Conservation (phyloP, 2,888 invertebrate genomes). For the Macaria liturata region DNA sequence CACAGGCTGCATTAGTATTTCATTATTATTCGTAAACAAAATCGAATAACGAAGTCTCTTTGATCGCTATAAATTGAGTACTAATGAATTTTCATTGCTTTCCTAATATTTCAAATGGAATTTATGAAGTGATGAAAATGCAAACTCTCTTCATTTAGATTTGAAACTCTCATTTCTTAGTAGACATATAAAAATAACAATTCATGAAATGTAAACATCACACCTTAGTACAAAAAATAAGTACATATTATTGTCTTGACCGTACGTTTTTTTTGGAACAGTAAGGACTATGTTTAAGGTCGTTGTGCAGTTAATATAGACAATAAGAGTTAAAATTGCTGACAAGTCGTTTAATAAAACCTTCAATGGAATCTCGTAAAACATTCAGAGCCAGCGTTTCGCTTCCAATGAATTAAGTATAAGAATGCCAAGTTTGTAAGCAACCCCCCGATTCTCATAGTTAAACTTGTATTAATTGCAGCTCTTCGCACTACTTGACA, state of each 20-base stretch:
- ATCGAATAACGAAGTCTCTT: conserved; percentile 21
- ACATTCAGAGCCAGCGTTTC: conserved; percentile 39
- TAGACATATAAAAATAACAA: too few relatives aligned
- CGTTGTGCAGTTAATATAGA: too few relatives aligned
- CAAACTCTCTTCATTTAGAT: conserved; percentile 4
- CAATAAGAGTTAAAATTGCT: too few relatives aligned
- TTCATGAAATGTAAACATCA: too few relatives aligned
- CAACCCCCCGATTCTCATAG: conserved; percentile 43
- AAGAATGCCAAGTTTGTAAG: conserved; percentile 36
- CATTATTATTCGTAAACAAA: conserved; percentile 18
- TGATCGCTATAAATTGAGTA: conserved; percentile 11
- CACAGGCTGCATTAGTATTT: conserved; percentile 7
- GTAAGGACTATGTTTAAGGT: too few relatives aligned
- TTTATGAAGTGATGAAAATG: conserved; percentile 17
- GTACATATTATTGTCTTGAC: too few relatives aligned
- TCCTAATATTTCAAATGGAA: conserved; percentile 8
- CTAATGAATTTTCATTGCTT: conserved; percentile 8
- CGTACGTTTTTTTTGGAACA: too few relatives aligned
- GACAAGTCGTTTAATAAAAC: neutral
- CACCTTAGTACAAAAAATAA: too few relatives aligned
- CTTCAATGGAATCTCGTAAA: conserved; percentile 22
- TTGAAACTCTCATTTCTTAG: too few relatives aligned
- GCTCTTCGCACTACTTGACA: conserved; percentile 25
- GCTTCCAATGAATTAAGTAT: conserved; percentile 45
- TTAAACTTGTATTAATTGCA: conserved; percentile 50